A percentile compares a stretch with the other conserved stretches of the same genome.
Evolutionary conservation across 1,140 invertebrate species (phyloP).

Genomic region (Ips typographus): DNA sequence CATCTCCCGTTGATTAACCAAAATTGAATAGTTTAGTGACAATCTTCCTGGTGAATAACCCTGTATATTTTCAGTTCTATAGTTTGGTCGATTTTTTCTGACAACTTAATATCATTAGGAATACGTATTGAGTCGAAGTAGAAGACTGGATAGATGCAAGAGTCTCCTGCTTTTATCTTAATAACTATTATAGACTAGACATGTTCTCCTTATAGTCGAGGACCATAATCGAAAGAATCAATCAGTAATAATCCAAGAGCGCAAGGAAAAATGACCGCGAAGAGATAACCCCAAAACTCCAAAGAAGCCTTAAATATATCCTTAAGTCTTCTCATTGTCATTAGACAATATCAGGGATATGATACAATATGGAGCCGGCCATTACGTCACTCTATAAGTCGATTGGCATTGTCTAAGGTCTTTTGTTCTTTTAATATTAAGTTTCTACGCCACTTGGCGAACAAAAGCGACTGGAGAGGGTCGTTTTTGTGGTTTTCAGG

Average conservation of each 20-base stretch:
- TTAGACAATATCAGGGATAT: slow-evolving; percentile 18
- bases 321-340: slow-evolving; percentile 17
- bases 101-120: too few species aligned
- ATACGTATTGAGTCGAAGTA: too few species aligned
- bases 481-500: not conserved
- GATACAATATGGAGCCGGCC: slow-evolving; percentile 18
- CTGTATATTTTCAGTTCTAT: too few species aligned
- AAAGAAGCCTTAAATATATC: not conserved
- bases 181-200: not conserved
- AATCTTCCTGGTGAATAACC: too few species aligned
- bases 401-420: slow-evolving; percentile 13
- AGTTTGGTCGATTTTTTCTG: too few species aligned
- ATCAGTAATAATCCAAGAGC: not conserved
- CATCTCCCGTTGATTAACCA: too few species aligned
- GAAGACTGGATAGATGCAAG: too few species aligned
- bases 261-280: slow-evolving; percentile 13
- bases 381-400: slow-evolving; percentile 19
- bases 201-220: too few species aligned
- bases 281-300: slow-evolving; percentile 8
- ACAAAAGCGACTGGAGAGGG: slow-evolving; percentile 3
- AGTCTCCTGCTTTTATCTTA: too few species aligned
- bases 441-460: slow-evolving; percentile 10
- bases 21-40: too few species aligned
- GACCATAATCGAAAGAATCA: not conserved
- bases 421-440: slow-evolving; percentile 29